Evolutionary conservation across 2,888 invertebrate genomes (phyloP), one percentile per base, ranked within the genome.

Genomic region (Hydropsyche betteni): DNA sequence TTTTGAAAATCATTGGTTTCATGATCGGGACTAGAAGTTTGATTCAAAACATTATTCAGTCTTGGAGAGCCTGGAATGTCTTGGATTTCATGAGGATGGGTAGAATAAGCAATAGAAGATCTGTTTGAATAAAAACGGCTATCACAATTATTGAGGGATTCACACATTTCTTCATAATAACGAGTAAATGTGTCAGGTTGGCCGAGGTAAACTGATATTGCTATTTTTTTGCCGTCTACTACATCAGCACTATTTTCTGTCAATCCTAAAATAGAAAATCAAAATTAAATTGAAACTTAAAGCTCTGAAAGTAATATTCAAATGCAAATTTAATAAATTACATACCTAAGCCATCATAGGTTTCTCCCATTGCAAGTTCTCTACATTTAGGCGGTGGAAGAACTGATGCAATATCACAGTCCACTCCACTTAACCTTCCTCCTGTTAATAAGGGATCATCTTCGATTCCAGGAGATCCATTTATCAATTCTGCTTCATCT

Each of bases 141-240:
- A 83, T 91, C 86, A 80, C 91, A 90, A 81, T 89, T 90, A 5
- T 90, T 90, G 64, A 92, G 89, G 69, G 91, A 88, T 79, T 91
- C 90, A 81, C 90, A 88, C 74, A 90, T 87, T 82, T 91, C 90
- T 83, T 91, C 91, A 80, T 90, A 89, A 83, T 91, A 92, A 85
- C 91, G 89, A 81, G 86, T 86, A 86, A 93, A 93, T 81, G 91
- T 91, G 81, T 94, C 93, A 16, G 93, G 93, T 81, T 93, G 93
- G 12, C 96, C 96, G 77, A 96, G 87, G 82, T 94, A 95, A 68
- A 97, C 95, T 3, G 94, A 93, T 78, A 97, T 94, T 55, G 94
- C 92, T 80, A 97, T 94, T 82, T 94, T 90, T 85, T 96, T 96
- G 73, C 97, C 95, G 81, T 95, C 95, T 0, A 92, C 91, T 74